Evolutionary conservation across 2,797 vertebrate species (phyloP).

Genomic region (Smutsia gigantea): DNA sequence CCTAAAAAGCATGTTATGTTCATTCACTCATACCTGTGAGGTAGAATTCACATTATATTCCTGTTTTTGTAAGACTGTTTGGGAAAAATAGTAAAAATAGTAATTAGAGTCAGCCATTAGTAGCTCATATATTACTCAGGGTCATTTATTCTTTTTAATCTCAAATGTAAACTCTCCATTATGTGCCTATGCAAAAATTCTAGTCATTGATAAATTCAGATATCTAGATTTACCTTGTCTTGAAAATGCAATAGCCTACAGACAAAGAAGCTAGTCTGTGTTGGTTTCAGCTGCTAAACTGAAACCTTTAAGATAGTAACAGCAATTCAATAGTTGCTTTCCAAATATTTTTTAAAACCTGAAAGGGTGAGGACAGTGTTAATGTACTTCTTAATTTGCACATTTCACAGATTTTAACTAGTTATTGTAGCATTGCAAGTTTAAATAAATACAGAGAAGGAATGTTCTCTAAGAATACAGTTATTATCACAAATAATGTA

Average conservation of each 20-base stretch:
- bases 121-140: neutral
- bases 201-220: neutral
- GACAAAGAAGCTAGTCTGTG: neutral
- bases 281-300: neutral
- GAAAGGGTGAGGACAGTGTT: slow-evolving; percentile 26
- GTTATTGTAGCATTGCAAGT: slow-evolving; percentile 27
- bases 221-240: neutral
- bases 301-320: neutral
- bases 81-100: neutral
- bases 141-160: neutral
- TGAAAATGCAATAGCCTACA: slow-evolving; percentile 15
- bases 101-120: neutral
- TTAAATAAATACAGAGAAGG: slow-evolving; percentile 52
- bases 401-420: slow-evolving; percentile 53
- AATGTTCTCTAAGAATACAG: slow-evolving; percentile 15
- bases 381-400: slow-evolving; percentile 7
- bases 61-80: neutral
- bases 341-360: slow-evolving; percentile 46
- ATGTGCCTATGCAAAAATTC: neutral
- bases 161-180: neutral
- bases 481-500: slow-evolving; percentile 78
- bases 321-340: neutral
- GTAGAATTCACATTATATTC: neutral
- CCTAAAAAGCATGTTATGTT: neutral
- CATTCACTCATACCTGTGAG: neutral